Conservation (phyloP, 2,888 invertebrate genomes). For the Xylota sylvarum region DNA sequence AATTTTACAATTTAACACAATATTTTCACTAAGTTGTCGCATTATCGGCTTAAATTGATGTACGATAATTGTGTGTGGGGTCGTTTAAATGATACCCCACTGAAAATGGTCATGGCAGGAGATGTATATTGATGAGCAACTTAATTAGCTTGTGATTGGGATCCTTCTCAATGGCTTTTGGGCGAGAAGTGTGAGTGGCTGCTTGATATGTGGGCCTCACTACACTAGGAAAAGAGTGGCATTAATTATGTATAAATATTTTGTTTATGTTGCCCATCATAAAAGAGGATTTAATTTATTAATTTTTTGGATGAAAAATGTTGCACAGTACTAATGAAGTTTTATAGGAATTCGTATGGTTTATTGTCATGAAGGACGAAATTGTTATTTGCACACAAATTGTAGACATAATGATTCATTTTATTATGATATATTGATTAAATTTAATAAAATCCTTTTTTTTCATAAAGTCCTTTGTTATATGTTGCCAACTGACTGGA, state of each 20-base stretch:
- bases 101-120: neutral
- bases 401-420: conserved; percentile 12
- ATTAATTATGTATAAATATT: conserved; percentile 23
- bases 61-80: conserved; percentile 8
- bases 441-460: conserved; percentile 20
- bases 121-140: conserved; percentile 15
- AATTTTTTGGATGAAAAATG: conserved; percentile 1
- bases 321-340: conserved; percentile 4
- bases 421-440: neutral
- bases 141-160: conserved; percentile 46
- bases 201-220: neutral
- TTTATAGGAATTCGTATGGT: neutral
- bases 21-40: conserved; percentile 58
- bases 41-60: conserved; percentile 35
- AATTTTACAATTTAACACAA: conserved; percentile 32
- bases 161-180: conserved; percentile 16
- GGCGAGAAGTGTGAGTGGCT: neutral
- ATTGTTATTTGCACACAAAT: neutral
- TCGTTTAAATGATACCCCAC: neutral
- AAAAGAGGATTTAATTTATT: conserved; percentile 32
- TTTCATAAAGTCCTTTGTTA: too few species aligned
- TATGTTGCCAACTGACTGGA: neutral
- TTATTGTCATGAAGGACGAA: neutral
- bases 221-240: neutral
- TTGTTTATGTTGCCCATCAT: neutral